Conservation (phyloP, 2,797 vertebrate genomes). For the Hipposideros larvatus region DNA sequence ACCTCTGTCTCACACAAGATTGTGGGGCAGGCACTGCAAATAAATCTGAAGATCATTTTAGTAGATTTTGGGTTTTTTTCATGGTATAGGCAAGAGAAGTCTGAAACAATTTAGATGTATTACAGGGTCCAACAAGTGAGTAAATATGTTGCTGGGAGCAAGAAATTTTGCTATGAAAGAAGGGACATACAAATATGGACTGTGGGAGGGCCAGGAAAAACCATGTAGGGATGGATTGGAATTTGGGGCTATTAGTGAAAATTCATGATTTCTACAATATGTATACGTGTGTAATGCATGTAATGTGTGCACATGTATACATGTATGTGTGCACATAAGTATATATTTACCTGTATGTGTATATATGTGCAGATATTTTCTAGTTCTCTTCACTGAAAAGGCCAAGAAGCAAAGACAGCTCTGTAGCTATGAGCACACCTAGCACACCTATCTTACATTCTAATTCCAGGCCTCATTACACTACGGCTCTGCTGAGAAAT, state of each 20-base stretch:
- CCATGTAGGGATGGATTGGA: not conserved
- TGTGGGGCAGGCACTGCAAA: not conserved
- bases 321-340: no score
- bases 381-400: not conserved
- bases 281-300: not conserved
- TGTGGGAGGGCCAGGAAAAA: not conserved
- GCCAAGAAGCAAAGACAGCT: not conserved
- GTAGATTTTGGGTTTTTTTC: not conserved
- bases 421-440: not conserved
- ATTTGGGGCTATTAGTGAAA: not conserved
- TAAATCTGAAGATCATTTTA: not conserved
- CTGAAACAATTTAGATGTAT: not conserved
- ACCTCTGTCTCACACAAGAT: not conserved
- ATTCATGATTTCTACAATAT: not conserved
- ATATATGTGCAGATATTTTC: not conserved
- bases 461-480: not conserved
- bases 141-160: not conserved
- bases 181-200: not conserved
- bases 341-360: not conserved
- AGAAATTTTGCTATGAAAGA: not conserved
- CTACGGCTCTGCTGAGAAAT: not conserved
- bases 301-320: not conserved
- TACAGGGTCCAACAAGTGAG: not conserved
- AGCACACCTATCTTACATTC: not conserved
- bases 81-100: not conserved